Evolutionary conservation across 2,113 vertebrate species (phyloP).

Genomic region (Falco punctatus): DNA sequence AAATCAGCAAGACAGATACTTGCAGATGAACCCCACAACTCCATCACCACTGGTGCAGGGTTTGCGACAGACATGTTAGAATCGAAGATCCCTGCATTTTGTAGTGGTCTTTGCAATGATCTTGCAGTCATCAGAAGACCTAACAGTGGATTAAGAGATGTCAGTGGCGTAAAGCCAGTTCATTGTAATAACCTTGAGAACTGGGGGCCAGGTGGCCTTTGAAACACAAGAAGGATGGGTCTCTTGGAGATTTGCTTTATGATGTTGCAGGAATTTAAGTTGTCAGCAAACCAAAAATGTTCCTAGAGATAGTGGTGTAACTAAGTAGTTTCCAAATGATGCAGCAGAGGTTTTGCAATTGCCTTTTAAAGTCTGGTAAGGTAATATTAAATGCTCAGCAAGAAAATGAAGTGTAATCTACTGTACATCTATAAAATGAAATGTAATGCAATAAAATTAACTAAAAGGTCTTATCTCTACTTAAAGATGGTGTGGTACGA

Average conservation of each 20-base stretch:
- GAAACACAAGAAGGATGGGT: background rate
- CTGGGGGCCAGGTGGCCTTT: background rate
- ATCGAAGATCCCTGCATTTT: background rate
- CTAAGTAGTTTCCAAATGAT: background rate
- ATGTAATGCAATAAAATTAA: background rate
- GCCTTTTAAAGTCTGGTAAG: background rate
- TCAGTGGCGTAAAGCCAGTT: background rate
- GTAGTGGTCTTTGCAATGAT: background rate
- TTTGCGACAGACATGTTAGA: fast-evolving
- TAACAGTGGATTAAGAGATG: background rate
- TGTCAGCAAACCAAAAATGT: background rate
- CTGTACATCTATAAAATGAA: background rate
- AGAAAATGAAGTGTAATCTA: background rate
- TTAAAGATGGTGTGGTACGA: background rate
- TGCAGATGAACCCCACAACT: background rate
- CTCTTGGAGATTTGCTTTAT: background rate
- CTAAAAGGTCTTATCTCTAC: background rate
- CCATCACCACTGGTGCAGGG: background rate
- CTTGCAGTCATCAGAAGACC: background rate
- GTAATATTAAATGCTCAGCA: background rate
- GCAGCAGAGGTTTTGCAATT: background rate
- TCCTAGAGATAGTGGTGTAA: background rate
- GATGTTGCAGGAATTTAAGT: background rate
- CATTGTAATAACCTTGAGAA: background rate
- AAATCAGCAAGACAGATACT: background rate